phyloP scores from a whole-genome alignment of 2,888 invertebrate species.

The Clanis bilineata region DNA sequence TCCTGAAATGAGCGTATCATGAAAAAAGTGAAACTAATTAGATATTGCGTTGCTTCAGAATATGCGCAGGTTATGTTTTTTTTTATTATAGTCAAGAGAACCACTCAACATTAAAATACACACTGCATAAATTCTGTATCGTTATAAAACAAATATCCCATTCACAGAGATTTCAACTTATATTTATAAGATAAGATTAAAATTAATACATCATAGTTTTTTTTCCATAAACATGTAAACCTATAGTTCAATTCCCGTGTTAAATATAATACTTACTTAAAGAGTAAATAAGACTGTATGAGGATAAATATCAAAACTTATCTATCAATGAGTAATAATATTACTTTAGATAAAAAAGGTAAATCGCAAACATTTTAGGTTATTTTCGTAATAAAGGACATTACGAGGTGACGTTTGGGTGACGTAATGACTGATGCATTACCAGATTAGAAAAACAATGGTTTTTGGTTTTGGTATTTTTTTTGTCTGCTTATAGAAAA shows the following conservation, averaged over 20 bases:
- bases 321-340: constrained; percentile 16
- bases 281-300: not conserved
- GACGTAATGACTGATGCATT: not conserved
- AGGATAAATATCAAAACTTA: not conserved
- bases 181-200: not conserved
- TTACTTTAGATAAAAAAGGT: constrained; percentile 29
- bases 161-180: not conserved
- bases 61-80: not conserved
- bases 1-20: constrained; percentile 49
- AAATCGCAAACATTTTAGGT: constrained; percentile 53
- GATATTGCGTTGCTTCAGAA: not conserved
- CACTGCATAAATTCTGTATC: not conserved
- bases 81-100: not conserved
- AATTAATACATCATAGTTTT: not conserved
- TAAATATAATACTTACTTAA: not conserved
- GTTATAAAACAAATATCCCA: not conserved
- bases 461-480: too few species aligned
- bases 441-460: not conserved
- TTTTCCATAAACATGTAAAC: not conserved
- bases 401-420: constrained; percentile 28
- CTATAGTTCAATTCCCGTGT: not conserved
- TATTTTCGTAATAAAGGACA: constrained; percentile 34
- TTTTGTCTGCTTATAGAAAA: too few species aligned
- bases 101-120: not conserved
- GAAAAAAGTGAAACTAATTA: not conserved